Conservation (phyloP, 2,113 vertebrate genomes). For the Hippopotamus amphibius region DNA sequence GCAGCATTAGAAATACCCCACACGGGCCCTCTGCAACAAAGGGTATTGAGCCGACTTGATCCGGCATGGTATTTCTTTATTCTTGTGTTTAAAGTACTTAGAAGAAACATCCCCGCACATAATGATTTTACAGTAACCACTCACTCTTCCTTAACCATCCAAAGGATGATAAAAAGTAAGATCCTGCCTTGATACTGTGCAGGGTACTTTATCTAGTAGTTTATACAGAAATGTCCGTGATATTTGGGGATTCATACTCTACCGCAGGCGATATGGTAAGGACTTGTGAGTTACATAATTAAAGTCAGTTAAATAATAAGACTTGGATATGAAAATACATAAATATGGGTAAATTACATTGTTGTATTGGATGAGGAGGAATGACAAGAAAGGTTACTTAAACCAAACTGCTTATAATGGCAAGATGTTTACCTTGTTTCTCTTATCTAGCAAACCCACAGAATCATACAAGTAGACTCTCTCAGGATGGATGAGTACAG, state of each 20-base stretch:
- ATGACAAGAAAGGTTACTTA: not conserved
- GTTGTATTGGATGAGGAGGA: not conserved
- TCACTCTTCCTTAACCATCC: not conserved
- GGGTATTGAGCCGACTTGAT: slow-evolving; percentile 27
- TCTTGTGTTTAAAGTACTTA: slow-evolving; percentile 40
- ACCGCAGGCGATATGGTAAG: not conserved
- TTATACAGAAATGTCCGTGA: not conserved
- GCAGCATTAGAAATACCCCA: not conserved
- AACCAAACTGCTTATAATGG: not conserved
- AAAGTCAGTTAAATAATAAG: slow-evolving; percentile 6
- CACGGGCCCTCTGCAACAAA: not conserved
- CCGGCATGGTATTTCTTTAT: not conserved
- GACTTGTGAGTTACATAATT: not conserved
- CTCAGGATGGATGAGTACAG: not conserved
- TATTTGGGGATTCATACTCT: not conserved
- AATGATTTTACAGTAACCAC: slow-evolving; percentile 25
- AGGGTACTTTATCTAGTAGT: not conserved
- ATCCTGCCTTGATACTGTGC: not conserved
- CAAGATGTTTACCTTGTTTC: slow-evolving; percentile 2
- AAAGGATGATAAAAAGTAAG: slow-evolving; percentile 2
- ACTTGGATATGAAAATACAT: not conserved
- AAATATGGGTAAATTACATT: not conserved
- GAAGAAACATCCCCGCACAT: not conserved
- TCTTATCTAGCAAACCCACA: not conserved
- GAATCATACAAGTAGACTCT: not conserved